Percentiles rank a stretch among this genome's conserved stretches.
Evolutionary conservation across 2,797 vertebrate genomes (phyloP).

Genomic region (Sebastes flavidus): DNA sequence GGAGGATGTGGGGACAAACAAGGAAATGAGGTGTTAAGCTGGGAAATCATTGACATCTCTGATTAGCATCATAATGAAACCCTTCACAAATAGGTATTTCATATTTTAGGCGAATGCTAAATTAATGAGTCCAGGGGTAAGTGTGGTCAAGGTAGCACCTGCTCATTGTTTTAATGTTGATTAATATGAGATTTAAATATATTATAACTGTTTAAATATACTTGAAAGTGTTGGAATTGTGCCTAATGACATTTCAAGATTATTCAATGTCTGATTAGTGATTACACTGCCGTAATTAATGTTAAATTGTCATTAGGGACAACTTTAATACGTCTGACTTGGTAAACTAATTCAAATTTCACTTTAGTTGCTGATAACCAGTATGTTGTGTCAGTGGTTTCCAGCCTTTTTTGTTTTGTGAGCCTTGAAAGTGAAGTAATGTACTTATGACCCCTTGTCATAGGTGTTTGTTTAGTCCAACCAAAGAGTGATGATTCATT

Average conservation of each 20-base stretch:
- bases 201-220: background rate
- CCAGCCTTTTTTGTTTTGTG: background rate
- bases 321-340: background rate
- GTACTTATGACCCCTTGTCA: too few relatives aligned
- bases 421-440: background rate
- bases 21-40: conserved; percentile 8
- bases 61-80: conserved; percentile 19
- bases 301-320: background rate
- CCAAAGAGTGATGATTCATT: background rate
- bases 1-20: conserved; percentile 6
- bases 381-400: background rate
- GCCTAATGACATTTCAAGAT: background rate
- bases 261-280: background rate
- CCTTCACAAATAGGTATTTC: conserved; percentile 2
- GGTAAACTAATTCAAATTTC: too few relatives aligned
- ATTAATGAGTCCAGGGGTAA: background rate
- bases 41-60: conserved; percentile 36
- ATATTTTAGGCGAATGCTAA: background rate
- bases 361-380: background rate
- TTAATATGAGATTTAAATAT: background rate
- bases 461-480: too few relatives aligned
- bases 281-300: background rate
- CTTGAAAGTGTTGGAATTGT: background rate
- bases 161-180: background rate
- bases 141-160: background rate